Base-by-base conservation (phyloP, 2,888 invertebrate species). In the Lymantria monacha region DNA sequence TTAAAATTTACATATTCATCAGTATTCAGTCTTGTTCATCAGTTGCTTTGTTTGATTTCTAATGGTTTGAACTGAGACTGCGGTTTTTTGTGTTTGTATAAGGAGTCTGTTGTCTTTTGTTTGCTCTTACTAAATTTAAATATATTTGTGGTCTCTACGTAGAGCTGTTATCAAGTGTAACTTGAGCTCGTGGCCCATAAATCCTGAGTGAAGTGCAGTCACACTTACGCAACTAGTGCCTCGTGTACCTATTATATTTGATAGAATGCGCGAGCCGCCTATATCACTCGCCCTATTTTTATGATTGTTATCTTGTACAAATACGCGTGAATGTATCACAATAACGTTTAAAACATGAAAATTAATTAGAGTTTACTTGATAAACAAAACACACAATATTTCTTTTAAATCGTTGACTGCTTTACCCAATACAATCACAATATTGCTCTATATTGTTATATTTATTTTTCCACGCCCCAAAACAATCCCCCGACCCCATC, bases 101-200 rank as follows among this genome's bases (percentile, higher is more conserved):
- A 49, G 41, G 46, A 56, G 42, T 42, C 66, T 68, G 70, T 76
- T 74, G 69, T 69, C 67, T 59, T 72, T 59, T 83, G 74, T 81
- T 81, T 77, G 69, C 64, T 57, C 63, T 69, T 58, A 63, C 59
- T 55, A 61, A 72, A 63, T 75, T 69, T 72, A 78, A 81, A 79
- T 69, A 78, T 74, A 72, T 79, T 76, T 76, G 72, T 76, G 62
- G 53, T 63, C 52, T 68, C 76, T 69, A 72, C 69, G 68, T 66
- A 70, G 69, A 79, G 79, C 76, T 81, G 80, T 87, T 88, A 90
- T 88, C 89, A 86, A 79, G 69, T 79, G 83, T 85, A 85, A 85
- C 80, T 77, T 70, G 76, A 86, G 81, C 78, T 73, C 74, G 74
- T 72, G 81, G 74, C 83, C 77, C 79, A 85, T 86, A 87, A 87